Conservation (phyloP, 2,888 invertebrate species). For the Neoascia interrupta region DNA sequence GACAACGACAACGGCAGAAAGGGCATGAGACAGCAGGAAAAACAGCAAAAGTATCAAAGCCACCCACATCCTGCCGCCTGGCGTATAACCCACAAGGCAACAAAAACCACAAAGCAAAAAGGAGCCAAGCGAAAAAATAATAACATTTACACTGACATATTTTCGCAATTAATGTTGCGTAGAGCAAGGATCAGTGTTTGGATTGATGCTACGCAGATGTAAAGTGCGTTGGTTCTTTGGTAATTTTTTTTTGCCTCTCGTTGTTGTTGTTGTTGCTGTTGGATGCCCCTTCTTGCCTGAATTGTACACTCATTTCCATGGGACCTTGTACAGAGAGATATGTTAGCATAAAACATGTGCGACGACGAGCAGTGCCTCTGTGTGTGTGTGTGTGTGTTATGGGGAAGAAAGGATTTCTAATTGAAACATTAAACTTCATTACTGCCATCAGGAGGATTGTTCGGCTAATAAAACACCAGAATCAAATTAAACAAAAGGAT, state of each 20-base stretch:
- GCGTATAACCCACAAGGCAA: constrained; percentile 27
- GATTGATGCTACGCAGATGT: constrained; percentile 62
- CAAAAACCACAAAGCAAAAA: constrained; percentile 48
- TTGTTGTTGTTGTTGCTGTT: constrained; percentile 10
- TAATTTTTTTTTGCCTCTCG: constrained; percentile 8
- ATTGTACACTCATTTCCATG: constrained; percentile 9
- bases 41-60: constrained; percentile 62
- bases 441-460: constrained; percentile 72
- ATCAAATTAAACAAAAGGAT: constrained; percentile 64
- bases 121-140: constrained; percentile 20
- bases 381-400: background rate
- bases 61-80: constrained; percentile 47
- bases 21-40: constrained; percentile 56
- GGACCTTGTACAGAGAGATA: constrained; percentile 18
- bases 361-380: background rate
- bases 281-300: constrained; percentile 5
- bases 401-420: constrained; percentile 73
- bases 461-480: constrained; percentile 65
- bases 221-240: constrained; percentile 31
- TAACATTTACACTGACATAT: constrained; percentile 65
- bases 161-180: constrained; percentile 67
- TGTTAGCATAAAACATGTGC: constrained; percentile 4
- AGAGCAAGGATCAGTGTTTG: constrained; percentile 61
- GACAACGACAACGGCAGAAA: too few species aligned
- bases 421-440: constrained; percentile 78